Evolutionary conservation across 2,888 invertebrate species (phyloP).

Genomic region (Heliconius cydno): DNA sequence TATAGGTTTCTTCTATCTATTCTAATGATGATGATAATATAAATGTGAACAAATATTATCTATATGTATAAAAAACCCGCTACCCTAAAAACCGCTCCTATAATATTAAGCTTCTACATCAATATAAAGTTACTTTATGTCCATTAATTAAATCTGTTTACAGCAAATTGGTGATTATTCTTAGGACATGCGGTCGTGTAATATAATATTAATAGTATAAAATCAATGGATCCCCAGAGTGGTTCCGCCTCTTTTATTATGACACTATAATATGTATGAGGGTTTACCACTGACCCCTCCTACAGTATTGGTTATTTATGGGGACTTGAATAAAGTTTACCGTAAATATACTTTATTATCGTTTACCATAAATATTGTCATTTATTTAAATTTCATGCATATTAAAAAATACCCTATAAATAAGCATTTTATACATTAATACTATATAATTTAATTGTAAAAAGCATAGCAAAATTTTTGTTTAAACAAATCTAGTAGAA

Average conservation of each 20-base stretch:
- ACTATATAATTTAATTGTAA: neutral
- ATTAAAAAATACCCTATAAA: neutral
- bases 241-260: conserved; percentile 66
- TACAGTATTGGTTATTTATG: conserved; percentile 63
- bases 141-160: conserved; percentile 32
- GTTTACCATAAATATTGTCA: neutral
- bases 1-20: too few species aligned
- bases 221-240: conserved; percentile 75
- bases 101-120: neutral
- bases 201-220: conserved; percentile 74
- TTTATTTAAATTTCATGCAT: neutral
- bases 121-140: conserved; percentile 11
- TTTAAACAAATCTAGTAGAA: neutral
- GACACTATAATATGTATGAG: conserved; percentile 74
- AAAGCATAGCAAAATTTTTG: neutral
- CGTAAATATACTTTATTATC: conserved; percentile 48
- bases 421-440: neutral
- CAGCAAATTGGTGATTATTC: conserved; percentile 42
- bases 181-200: conserved; percentile 54
- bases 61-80: too few species aligned
- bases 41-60: too few species aligned
- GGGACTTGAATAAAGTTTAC: conserved; percentile 68
- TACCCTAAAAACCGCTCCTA: neutral
- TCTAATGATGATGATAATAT: too few species aligned
- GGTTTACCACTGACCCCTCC: conserved; percentile 73